phyloP scores from a whole-genome alignment of 92 coral and sea anemone genomes.

The Epizoanthus illoricatus region DNA sequence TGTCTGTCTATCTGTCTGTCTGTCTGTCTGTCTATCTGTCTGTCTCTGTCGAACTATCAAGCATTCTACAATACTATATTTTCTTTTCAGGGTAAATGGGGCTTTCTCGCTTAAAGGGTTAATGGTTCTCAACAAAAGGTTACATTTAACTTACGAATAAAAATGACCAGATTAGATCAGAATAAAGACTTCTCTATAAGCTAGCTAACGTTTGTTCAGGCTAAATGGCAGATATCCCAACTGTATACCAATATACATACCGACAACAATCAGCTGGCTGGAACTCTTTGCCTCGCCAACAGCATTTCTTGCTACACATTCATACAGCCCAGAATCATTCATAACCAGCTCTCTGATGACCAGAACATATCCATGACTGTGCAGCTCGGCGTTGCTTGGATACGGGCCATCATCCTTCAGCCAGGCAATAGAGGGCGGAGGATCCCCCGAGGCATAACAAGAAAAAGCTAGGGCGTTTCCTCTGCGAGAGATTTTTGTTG shows the following conservation, averaged over 20 bases:
- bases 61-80: too few species aligned
- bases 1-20: too few species aligned
- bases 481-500: not conserved
- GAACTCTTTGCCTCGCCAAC: not conserved
- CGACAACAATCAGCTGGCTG: not conserved
- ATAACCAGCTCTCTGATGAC: not conserved
- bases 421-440: conserved; percentile 10
- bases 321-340: conserved; percentile 21
- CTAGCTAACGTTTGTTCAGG: too few species aligned
- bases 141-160: too few species aligned
- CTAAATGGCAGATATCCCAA: too few species aligned
- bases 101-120: too few species aligned
- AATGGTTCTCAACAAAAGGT: too few species aligned
- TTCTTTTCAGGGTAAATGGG: too few species aligned
- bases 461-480: not conserved
- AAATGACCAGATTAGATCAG: too few species aligned
- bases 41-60: too few species aligned
- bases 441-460: conserved; percentile 18
- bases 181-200: too few species aligned
- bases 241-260: not conserved
- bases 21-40: too few species aligned
- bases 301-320: conserved; percentile 9
- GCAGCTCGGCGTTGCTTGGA: conserved; percentile 1
- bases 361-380: conserved; percentile 4
- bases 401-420: not conserved